A percentile compares a stretch with the other conserved stretches of the same genome.
phyloP scores from a whole-genome alignment of 1,140 invertebrate species.

The Scaptomyza graminum region DNA sequence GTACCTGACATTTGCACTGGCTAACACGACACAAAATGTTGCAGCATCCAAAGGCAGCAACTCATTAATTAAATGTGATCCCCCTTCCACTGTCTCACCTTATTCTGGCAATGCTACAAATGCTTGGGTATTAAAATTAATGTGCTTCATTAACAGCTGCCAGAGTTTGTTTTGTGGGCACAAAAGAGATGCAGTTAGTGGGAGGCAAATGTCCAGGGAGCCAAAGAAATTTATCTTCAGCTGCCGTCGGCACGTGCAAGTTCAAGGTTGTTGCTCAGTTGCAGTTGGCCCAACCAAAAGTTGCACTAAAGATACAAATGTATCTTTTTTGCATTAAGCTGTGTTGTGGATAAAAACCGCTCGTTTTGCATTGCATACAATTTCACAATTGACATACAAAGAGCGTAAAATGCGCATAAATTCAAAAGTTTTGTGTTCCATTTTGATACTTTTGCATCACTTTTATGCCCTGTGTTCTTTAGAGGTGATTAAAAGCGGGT shows the following conservation, averaged over 20 bases:
- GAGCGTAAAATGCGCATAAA: conserved; percentile 52
- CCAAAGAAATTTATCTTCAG: conserved; percentile 15
- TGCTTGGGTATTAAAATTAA: conserved; percentile 62
- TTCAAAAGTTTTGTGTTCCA: conserved; percentile 38
- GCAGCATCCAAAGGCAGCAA: conserved; percentile 48
- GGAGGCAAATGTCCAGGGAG: not conserved
- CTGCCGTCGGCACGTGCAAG: conserved; percentile 21
- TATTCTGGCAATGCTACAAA: conserved; percentile 23
- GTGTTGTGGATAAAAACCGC: not conserved
- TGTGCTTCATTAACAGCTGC: conserved; percentile 60
- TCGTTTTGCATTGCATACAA: conserved; percentile 33
- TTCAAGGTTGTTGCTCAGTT: conserved; percentile 44
- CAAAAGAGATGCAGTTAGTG: not conserved
- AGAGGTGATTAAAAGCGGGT: not conserved
- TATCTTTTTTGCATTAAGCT: conserved; percentile 8
- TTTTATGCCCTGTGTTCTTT: not conserved
- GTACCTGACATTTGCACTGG: conserved; percentile 60
- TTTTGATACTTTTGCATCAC: conserved; percentile 23
- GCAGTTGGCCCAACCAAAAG: not conserved
- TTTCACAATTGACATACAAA: conserved; percentile 58
- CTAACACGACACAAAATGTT: conserved; percentile 37
- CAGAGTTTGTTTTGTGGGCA: not conserved
- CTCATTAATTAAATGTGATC: conserved; percentile 64
- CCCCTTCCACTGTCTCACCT: not conserved
- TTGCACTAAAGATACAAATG: conserved; percentile 9